Evolutionary conservation across 2,113 vertebrate genomes (phyloP).

Genomic region (Coracopsis vasa): DNA sequence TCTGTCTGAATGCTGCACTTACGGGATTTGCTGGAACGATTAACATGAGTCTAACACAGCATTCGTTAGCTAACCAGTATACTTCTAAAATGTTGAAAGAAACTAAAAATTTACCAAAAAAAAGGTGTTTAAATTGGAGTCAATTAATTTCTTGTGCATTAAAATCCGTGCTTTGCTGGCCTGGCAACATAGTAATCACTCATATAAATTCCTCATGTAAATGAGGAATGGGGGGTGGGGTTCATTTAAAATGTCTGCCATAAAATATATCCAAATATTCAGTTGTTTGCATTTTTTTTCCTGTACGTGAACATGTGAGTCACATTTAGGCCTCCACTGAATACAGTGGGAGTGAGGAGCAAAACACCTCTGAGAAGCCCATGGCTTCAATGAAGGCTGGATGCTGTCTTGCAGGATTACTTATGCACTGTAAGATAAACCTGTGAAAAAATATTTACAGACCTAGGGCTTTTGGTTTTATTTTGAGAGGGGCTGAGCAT

Average conservation of each 20-base stretch:
- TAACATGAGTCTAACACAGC: not conserved
- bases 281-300: not conserved
- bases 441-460: not conserved
- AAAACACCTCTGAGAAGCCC: not conserved
- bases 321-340: not conserved
- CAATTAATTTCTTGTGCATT: not conserved
- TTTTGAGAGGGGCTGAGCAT: not conserved
- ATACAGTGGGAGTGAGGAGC: not conserved
- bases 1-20: not conserved
- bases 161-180: not conserved
- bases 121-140: not conserved
- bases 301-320: not conserved
- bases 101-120: not conserved
- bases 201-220: not conserved
- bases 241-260: not conserved
- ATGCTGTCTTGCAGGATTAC: not conserved
- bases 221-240: fast-evolving
- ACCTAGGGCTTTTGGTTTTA: not conserved
- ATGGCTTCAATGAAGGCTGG: not conserved
- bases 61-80: not conserved
- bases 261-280: not conserved
- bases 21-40: not conserved
- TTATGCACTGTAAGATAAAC: not conserved
- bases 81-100: not conserved
- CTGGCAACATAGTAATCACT: not conserved